phyloP scores from a whole-genome alignment of 2,113 vertebrate genomes.

The Sorex araneus region DNA sequence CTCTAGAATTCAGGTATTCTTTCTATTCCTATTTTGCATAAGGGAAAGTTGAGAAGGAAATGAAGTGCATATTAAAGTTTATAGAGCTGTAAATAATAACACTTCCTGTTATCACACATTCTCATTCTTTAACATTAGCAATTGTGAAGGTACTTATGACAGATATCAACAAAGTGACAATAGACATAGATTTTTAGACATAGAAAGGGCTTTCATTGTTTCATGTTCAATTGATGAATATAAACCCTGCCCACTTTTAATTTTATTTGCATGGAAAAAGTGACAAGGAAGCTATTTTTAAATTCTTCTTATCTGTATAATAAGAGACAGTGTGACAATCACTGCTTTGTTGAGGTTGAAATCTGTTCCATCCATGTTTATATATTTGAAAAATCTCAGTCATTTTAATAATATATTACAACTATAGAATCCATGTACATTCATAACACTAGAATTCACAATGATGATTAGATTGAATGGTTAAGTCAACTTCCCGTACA shows the following conservation, averaged over 20 bases:
- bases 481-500: neutral
- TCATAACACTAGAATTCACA: neutral
- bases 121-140: neutral
- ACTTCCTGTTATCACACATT: neutral
- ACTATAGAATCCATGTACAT: neutral
- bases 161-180: neutral
- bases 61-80: neutral
- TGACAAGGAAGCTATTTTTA: neutral
- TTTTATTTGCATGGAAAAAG: neutral
- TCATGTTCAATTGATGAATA: neutral
- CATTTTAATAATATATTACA: too few relatives aligned
- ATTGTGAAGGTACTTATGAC: neutral
- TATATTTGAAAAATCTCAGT: too few relatives aligned
- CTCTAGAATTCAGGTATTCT: neutral
- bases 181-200: neutral
- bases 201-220: neutral
- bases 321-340: neutral
- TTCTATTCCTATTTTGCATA: neutral
- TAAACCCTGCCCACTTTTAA: neutral
- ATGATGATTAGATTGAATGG: too few relatives aligned
- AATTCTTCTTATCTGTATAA: neutral
- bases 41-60: neutral
- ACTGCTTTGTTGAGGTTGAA: neutral
- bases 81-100: neutral
- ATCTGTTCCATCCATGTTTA: too few relatives aligned